Conservation (phyloP, 2,888 invertebrate species). For the Drosophila longiperda region DNA sequence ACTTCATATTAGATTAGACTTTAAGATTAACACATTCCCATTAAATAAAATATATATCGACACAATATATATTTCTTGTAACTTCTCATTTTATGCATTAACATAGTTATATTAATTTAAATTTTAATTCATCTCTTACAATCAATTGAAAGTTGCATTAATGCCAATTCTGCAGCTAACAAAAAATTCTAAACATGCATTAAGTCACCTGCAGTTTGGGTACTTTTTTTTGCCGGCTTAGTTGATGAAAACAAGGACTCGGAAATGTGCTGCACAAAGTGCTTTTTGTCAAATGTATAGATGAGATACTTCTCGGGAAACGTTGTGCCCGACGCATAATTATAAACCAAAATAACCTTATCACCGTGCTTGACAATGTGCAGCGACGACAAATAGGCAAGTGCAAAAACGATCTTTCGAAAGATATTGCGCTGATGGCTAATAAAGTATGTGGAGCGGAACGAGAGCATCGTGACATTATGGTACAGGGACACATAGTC, state of each 20-base stretch:
- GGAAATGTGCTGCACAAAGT: constrained; percentile 63
- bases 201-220: background rate
- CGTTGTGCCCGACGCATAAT: constrained; percentile 41
- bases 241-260: constrained; percentile 43
- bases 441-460: constrained; percentile 32
- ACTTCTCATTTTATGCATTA: background rate
- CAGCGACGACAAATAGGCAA: constrained; percentile 65
- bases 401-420: constrained; percentile 68
- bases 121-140: background rate
- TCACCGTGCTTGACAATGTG: constrained; percentile 53
- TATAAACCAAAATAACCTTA: constrained; percentile 75
- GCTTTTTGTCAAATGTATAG: constrained; percentile 62
- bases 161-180: background rate
- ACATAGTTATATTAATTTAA: background rate
- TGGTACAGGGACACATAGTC: constrained; percentile 75
- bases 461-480: constrained; percentile 75
- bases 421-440: constrained; percentile 56
- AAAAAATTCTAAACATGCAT: background rate
- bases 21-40: constrained; percentile 56
- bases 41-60: constrained; percentile 46
- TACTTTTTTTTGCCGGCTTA: background rate
- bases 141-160: background rate
- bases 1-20: constrained; percentile 23
- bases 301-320: constrained; percentile 77
- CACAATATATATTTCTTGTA: constrained; percentile 1